Evolutionary conservation across 2,888 invertebrate genomes (phyloP), one percentile per base, ranked within the genome.

Genomic region (Mythimna albipuncta): DNA sequence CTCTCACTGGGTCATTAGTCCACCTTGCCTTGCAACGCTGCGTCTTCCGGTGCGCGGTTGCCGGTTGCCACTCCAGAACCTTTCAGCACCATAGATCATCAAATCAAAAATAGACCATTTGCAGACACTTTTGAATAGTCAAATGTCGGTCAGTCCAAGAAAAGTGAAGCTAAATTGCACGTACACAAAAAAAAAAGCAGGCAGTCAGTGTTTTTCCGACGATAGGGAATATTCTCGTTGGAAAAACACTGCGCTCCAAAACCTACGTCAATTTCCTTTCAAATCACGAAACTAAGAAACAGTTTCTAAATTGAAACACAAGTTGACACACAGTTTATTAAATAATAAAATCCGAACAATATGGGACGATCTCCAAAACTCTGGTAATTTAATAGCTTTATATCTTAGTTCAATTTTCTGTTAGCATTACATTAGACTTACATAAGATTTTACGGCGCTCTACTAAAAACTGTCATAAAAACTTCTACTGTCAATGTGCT

Each of bases 401-500:
- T 75, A 84, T 85, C 77, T 77, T 62, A 62, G 74, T 81, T 73
- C 72, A 86, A 86, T 79, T 80, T 85, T 86, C 83, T 86, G 69
- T 88, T 87, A 88, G 83, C 85, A 81, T 83, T 81, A 87, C 83
- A 88, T 88, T 88, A 87, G 85, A 87, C 87, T 89, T 81, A 89
- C 88, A 87, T 87, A 88, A 86, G 85, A 87, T 88, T 91, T 90
- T 91, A 92, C 85, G 82, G 83, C 88, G 57, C 83, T 78, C 86
- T 87, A 90, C 89, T 90, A 91, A 91, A 91, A 92, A 91, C 87
- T 89, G 88, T 80, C 87, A 88, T 91, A 91, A 91, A 92, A 93
- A 91, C 89, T 93, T 89, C 84, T 83, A 87, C 89, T 90, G 90
- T 91, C 91, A 90, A 89, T 91, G 87, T 85, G 89, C 91, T 86